Evolutionary conservation across 2,888 invertebrate species (phyloP).

Genomic region (Melinaea menophilus): DNA sequence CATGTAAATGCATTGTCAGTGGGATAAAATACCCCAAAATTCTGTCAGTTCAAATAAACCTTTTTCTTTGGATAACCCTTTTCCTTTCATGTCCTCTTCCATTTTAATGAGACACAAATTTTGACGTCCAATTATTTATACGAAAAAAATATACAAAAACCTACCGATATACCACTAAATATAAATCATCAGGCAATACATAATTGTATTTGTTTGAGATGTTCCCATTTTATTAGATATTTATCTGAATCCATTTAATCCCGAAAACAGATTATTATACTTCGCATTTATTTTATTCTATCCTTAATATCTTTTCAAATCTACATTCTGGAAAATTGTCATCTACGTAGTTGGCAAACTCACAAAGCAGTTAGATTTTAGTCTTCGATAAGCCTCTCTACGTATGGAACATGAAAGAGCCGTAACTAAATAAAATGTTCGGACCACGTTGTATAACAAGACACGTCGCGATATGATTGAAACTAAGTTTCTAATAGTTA

Average conservation of each 20-base stretch:
- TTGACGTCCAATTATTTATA: too few relatives aligned
- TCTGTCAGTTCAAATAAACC: slow-evolving; percentile 7
- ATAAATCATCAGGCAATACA: too few relatives aligned
- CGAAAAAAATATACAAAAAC: too few relatives aligned
- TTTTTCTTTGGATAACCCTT: neutral
- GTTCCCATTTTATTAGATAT: too few relatives aligned
- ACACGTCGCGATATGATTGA: slow-evolving; percentile 68
- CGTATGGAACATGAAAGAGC: slow-evolving; percentile 47
- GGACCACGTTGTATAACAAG: slow-evolving; percentile 55
- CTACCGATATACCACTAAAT: too few relatives aligned
- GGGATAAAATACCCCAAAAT: too few relatives aligned
- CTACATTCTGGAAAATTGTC: slow-evolving; percentile 33
- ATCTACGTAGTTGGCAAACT: slow-evolving; percentile 37
- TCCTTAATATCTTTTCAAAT: slow-evolving; percentile 25
- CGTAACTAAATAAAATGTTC: slow-evolving; percentile 50
- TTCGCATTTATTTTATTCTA: slow-evolving; percentile 28
- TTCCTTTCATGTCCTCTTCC: slow-evolving; percentile 6
- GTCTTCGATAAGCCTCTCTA: slow-evolving; percentile 46
- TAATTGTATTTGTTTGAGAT: too few relatives aligned
- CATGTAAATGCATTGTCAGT: too few relatives aligned
- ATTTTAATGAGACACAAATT: slow-evolving; percentile 2
- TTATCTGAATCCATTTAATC: slow-evolving; percentile 6
- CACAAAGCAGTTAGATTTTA: slow-evolving; percentile 37
- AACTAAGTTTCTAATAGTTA: slow-evolving; percentile 63
- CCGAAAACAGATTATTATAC: slow-evolving; percentile 13